Conservation (phyloP, 1,140 invertebrate species). For the Ruditapes philippinarum region DNA sequence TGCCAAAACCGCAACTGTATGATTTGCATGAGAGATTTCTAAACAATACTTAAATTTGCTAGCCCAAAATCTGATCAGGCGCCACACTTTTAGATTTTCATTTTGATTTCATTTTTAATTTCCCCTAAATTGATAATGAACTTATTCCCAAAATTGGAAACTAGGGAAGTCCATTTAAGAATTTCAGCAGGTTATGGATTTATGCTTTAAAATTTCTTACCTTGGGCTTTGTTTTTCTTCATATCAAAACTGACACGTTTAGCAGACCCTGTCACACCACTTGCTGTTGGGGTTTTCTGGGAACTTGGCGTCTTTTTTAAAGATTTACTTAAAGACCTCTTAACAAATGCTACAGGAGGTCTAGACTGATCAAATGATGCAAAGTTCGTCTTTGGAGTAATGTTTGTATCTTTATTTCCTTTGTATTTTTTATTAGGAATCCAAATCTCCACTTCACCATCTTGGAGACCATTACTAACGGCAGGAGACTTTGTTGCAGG, state of each 20-base stretch:
- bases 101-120: too few species aligned
- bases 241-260: conserved; percentile 70
- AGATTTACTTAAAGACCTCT: conserved; percentile 18
- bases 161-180: too few species aligned
- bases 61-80: too few species aligned
- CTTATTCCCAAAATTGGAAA: too few species aligned
- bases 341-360: conserved; percentile 66
- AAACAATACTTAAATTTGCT: too few species aligned
- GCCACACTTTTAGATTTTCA: too few species aligned
- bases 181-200: too few species aligned
- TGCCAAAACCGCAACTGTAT: too few species aligned
- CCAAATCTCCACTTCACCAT: conserved; percentile 56
- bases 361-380: conserved; percentile 64
- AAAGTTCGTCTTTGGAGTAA: conserved; percentile 47
- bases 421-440: conserved; percentile 64
- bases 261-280: background rate
- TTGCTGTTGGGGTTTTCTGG: conserved; percentile 1
- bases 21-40: too few species aligned
- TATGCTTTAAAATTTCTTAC: too few species aligned
- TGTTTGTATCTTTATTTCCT: conserved; percentile 35
- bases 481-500: too few species aligned
- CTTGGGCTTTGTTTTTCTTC: conserved; percentile 67
- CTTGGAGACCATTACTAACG: background rate
- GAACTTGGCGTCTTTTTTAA: conserved; percentile 2
- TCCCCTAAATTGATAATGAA: too few species aligned